Evolutionary conservation across 2,888 invertebrate species (phyloP).

Genomic region (Euphydryas editha): DNA sequence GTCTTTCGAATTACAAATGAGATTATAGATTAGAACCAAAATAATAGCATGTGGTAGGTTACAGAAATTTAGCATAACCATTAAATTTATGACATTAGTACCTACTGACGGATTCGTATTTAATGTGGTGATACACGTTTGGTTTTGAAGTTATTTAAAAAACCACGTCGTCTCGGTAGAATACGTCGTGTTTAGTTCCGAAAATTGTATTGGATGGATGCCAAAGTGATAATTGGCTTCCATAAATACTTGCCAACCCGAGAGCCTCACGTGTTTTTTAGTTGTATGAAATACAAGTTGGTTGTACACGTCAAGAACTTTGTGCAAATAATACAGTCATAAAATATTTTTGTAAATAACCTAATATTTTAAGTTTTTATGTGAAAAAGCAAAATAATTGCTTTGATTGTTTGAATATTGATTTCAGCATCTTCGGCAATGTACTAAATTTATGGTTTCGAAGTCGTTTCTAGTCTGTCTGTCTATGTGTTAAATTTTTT

Average conservation of each 20-base stretch:
- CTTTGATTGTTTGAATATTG: background rate
- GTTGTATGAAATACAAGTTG: slow-evolving; percentile 31
- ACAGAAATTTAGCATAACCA: background rate
- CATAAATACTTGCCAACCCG: slow-evolving; percentile 48
- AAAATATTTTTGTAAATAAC: background rate
- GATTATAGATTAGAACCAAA: background rate
- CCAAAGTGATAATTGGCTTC: slow-evolving; percentile 49
- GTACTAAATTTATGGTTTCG: background rate
- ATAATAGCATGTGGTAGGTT: background rate
- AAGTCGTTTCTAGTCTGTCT: background rate
- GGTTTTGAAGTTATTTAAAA: slow-evolving; percentile 37
- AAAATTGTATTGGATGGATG: slow-evolving; percentile 47
- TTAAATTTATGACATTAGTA: background rate
- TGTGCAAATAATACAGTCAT: slow-evolving; percentile 8
- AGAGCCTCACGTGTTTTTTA: slow-evolving; percentile 39
- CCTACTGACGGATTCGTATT: background rate
- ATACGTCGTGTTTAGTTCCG: slow-evolving; percentile 46
- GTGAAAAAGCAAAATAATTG: background rate
- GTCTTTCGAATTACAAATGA: background rate
- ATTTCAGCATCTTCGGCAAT: background rate
- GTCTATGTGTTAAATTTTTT: background rate
- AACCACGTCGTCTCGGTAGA: slow-evolving; percentile 42
- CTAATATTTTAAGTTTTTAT: background rate
- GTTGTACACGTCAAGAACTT: slow-evolving; percentile 24
- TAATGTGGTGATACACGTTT: background rate